Percentiles rank a stretch among this genome's conserved stretches.
Conservation (phyloP, 2,113 vertebrate species). For the Dendrocopos noguchii region DNA sequence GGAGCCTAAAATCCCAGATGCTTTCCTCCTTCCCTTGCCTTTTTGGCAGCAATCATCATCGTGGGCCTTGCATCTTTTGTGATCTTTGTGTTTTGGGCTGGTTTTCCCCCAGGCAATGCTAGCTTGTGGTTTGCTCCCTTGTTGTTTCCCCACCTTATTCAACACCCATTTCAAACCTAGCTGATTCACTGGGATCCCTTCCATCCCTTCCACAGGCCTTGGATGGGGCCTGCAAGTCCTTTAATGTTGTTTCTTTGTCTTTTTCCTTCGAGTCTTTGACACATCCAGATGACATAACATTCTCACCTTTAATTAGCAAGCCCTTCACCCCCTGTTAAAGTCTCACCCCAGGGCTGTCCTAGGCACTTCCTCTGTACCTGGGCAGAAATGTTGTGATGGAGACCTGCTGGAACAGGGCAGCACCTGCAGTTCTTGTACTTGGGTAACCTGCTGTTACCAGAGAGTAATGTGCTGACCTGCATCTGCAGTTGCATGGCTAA, state of each 20-base stretch:
- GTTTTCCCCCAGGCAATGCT: background rate
- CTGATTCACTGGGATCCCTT: background rate
- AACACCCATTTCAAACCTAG: background rate
- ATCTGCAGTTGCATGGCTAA: background rate
- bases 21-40: background rate
- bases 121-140: background rate
- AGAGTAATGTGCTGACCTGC: background rate
- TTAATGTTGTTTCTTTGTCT: background rate
- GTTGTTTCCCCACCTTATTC: background rate
- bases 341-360: background rate
- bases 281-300: background rate
- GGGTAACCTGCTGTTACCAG: background rate
- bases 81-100: background rate
- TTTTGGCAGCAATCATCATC: background rate
- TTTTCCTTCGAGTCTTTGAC: background rate
- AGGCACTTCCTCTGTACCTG: background rate
- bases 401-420: background rate
- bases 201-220: background rate
- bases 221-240: background rate
- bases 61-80: background rate
- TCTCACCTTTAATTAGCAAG: background rate
- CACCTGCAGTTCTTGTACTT: background rate
- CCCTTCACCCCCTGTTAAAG: background rate
- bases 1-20: background rate
- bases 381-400: background rate